Percentiles rank a stretch among this genome's conserved stretches.
These are phyloP conservation scores for Neosalanx taihuensis DNA, from an alignment of 2,797 vertebrate species.

Conservation along the genomic window DNA sequence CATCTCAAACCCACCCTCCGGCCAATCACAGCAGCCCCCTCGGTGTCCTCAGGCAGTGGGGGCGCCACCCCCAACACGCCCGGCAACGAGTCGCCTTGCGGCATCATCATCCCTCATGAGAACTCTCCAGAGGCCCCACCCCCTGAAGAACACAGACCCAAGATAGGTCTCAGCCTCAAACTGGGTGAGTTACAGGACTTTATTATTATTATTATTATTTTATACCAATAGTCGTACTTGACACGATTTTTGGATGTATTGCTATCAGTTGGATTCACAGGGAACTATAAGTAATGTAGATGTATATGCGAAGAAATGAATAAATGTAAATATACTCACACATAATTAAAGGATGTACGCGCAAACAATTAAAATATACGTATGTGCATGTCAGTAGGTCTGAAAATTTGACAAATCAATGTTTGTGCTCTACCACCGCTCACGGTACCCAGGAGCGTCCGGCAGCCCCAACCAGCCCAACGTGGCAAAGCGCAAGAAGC, in stretches of 20 bases:
- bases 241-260: not conserved
- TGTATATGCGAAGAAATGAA: not conserved
- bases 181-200: conserved; percentile 71
- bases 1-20: conserved; percentile 92
- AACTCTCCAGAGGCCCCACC: conserved; percentile 90
- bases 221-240: not conserved
- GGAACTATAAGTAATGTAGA: not conserved
- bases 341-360: not conserved
- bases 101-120: conserved; percentile 98
- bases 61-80: conserved; percentile 94
- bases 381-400: not conserved
- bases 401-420: too few species aligned
- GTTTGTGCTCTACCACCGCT: not conserved
- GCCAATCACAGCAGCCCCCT: conserved; percentile 93
- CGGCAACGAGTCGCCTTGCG: conserved; percentile 92
- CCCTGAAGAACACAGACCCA: conserved; percentile 90
- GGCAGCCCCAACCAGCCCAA: conserved; percentile 93
- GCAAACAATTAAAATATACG: not conserved
- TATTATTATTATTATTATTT: too few species aligned
- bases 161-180: conserved; percentile 97
- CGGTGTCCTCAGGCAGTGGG: conserved; percentile 94
- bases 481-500: conserved; percentile 91
- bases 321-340: not conserved
- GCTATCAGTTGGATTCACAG: too few species aligned
- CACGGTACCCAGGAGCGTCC: conserved; percentile 78